Percentiles rank a stretch among this genome's conserved stretches.
These are phyloP conservation scores for Heliangelus exortis DNA, from an alignment of 2,797 vertebrate species.

Conservation along the genomic window DNA sequence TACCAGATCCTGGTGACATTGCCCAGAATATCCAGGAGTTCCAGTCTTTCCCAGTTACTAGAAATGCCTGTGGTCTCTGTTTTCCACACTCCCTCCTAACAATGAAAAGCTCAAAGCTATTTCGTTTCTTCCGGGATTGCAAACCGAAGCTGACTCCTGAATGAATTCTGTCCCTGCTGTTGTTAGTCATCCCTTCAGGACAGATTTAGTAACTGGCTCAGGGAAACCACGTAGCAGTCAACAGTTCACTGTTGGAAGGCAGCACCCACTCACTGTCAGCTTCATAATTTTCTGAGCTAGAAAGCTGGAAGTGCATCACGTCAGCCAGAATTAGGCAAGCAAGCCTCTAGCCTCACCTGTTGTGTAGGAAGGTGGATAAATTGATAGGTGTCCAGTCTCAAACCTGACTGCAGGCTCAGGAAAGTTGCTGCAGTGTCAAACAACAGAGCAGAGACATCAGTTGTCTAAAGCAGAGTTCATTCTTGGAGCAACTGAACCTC, in stretches of 20 bases:
- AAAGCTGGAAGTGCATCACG: constrained; percentile 30
- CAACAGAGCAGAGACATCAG: neutral
- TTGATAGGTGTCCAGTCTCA: neutral
- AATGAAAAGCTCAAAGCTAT: constrained; percentile 41
- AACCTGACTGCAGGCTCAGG: neutral
- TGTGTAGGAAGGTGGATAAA: neutral
- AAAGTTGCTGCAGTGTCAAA: neutral
- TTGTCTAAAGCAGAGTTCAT: neutral
- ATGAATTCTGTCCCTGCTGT: constrained; percentile 60
- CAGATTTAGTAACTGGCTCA: constrained; percentile 63
- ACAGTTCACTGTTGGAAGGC: constrained; percentile 51
- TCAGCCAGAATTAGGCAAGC: neutral
- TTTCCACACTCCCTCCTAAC: constrained; percentile 2
- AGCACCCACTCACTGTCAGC: constrained; percentile 59
- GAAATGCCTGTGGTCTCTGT: neutral
- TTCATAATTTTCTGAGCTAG: neutral
- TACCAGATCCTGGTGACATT: accelerated
- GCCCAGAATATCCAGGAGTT: neutral
- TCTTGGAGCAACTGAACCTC: neutral
- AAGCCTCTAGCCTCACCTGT: constrained; percentile 18
- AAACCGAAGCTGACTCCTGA: constrained; percentile 56
- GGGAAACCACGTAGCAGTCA: constrained; percentile 56
- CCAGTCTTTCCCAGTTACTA: constrained; percentile 18
- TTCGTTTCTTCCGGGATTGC: constrained; percentile 54
- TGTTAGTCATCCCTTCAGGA: constrained; percentile 62